phyloP scores from a whole-genome alignment of 2,888 invertebrate species.

The Lamellibrachia columna region DNA sequence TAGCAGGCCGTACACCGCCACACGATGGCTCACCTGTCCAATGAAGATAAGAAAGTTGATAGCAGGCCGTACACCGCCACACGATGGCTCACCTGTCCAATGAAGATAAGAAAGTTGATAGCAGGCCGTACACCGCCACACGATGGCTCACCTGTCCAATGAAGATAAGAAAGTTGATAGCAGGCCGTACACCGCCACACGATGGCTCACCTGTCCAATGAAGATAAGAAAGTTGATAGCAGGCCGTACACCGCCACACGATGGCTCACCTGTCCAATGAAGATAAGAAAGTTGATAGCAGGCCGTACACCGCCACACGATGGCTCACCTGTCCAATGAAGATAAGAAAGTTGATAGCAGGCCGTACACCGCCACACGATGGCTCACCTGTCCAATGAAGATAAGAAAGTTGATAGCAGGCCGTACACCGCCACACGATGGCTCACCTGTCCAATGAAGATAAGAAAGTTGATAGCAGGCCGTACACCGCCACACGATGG shows the following conservation, averaged over 20 bases:
- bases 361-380: not conserved
- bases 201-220: constrained; percentile 81
- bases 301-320: not conserved
- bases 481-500: not conserved
- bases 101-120: no score
- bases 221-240: no score
- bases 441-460: constrained; percentile 90
- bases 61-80: not conserved
- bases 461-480: no score
- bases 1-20: no score
- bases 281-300: no score
- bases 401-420: no score
- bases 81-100: constrained; percentile 80
- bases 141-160: constrained; percentile 81
- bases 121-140: not conserved
- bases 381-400: constrained; percentile 87
- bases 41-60: no score
- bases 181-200: not conserved
- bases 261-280: constrained; percentile 84
- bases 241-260: not conserved
- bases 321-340: constrained; percentile 87
- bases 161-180: no score
- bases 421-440: not conserved
- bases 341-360: no score
- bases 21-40: no score